A percentile compares a stretch with the other conserved stretches of the same genome.
These are phyloP conservation scores for Turritopsis rubra DNA, from an alignment of 30 jellyfish, hydroid and myxozoan species.

Conservation along the genomic window DNA sequence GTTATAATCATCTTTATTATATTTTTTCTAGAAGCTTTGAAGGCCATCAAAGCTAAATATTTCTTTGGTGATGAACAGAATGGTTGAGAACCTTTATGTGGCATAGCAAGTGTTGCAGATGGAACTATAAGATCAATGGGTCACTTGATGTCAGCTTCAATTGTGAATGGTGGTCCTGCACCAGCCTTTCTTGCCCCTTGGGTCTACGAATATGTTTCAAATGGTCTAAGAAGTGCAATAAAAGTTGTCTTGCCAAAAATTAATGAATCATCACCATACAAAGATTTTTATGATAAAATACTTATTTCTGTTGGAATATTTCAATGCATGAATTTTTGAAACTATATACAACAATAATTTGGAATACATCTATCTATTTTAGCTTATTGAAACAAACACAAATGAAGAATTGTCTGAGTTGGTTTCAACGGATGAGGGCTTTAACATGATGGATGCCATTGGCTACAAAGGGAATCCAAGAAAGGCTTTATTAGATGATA, in stretches of 20 bases:
- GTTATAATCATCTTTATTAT: not conserved
- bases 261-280: conserved; percentile 1
- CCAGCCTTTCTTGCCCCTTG: conserved; percentile 37
- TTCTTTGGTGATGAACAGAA: conserved; percentile 19
- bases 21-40: conserved; percentile 4
- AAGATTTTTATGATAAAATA: not conserved
- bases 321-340: not conserved
- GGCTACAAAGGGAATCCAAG: conserved; percentile 27
- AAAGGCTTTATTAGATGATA: not conserved
- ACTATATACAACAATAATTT: not conserved
- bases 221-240: conserved; percentile 6
- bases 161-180: conserved; percentile 40
- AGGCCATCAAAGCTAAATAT: conserved; percentile 16
- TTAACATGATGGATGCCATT: conserved; percentile 26
- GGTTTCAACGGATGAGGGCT: conserved; percentile 22
- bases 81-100: conserved; percentile 30
- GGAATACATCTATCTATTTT: not conserved
- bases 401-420: conserved; percentile 19
- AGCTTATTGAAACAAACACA: not conserved
- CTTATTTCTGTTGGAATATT: not conserved
- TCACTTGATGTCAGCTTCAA: conserved; percentile 23
- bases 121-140: conserved; percentile 25
- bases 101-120: conserved; percentile 30
- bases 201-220: conserved; percentile 14
- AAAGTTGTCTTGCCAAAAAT: not conserved